Evolutionary conservation across 1,140 invertebrate genomes (phyloP).

Genomic region (Teleopsis dalmanni): DNA sequence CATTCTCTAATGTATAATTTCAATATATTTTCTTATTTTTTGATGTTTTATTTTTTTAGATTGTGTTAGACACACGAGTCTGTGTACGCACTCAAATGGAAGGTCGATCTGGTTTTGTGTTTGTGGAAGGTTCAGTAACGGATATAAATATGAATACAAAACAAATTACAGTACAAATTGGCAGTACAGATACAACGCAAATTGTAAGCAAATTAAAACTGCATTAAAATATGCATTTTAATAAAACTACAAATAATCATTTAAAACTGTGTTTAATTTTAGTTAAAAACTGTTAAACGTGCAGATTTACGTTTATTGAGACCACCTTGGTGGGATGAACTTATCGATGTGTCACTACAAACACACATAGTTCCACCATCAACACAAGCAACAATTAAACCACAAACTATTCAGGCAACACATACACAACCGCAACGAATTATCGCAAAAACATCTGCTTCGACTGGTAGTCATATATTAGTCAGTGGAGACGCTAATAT

Average conservation of each 20-base stretch:
- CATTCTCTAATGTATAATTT: background rate
- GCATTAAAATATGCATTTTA: background rate
- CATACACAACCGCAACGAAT: no score
- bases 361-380: slow-evolving; percentile 9
- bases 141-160: slow-evolving; percentile 62
- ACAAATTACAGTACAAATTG: slow-evolving; percentile 71
- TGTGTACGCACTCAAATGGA: slow-evolving; percentile 46
- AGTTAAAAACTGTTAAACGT: slow-evolving; percentile 44
- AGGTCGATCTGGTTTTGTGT: slow-evolving; percentile 51
- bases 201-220: slow-evolving; percentile 11
- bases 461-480: no score
- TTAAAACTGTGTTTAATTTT: slow-evolving; percentile 4
- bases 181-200: slow-evolving; percentile 21
- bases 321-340: slow-evolving; percentile 92
- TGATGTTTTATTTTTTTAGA: slow-evolving; percentile 28
- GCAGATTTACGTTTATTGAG: slow-evolving; percentile 82
- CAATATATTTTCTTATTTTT: background rate
- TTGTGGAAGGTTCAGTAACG: slow-evolving; percentile 76
- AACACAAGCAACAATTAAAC: background rate
- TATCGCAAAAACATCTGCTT: background rate
- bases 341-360: slow-evolving; percentile 58
- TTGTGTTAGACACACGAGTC: slow-evolving; percentile 46
- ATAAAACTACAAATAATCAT: no score
- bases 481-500: background rate
- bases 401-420: background rate